Conservation (phyloP, 1,140 invertebrate species). For the Scaptomyza hsui region DNA sequence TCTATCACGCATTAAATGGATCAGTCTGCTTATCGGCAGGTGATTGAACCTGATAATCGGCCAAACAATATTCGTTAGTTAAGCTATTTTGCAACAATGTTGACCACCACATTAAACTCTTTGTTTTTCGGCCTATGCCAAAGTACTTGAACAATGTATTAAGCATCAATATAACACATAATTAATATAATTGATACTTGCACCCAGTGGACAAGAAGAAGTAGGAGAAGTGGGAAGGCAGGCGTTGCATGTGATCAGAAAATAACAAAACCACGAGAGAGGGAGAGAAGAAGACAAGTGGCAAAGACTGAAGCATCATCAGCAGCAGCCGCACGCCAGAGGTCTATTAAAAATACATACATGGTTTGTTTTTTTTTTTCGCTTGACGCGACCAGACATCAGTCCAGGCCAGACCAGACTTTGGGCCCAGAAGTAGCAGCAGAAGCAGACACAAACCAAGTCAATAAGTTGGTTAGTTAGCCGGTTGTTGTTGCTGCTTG, state of each 20-base stretch:
- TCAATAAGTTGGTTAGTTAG: slow-evolving; percentile 59
- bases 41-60: slow-evolving; percentile 30
- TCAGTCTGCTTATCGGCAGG: slow-evolving; percentile 11
- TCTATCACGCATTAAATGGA: slow-evolving; percentile 22
- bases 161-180: slow-evolving; percentile 74
- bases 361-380: slow-evolving; percentile 11
- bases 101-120: neutral
- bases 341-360: slow-evolving; percentile 73
- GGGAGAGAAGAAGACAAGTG: neutral
- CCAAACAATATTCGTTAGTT: neutral
- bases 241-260: slow-evolving; percentile 47
- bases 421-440: slow-evolving; percentile 28
- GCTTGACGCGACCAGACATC: slow-evolving; percentile 58
- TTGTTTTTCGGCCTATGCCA: neutral
- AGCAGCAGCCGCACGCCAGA: slow-evolving; percentile 39
- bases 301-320: slow-evolving; percentile 20
- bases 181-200: slow-evolving; percentile 70
- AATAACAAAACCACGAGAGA: slow-evolving; percentile 14
- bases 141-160: slow-evolving; percentile 57
- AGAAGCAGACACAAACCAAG: slow-evolving; percentile 41
- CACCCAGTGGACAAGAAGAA: too few relatives aligned
- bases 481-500: slow-evolving; percentile 40
- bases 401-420: slow-evolving; percentile 23
- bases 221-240: neutral
- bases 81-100: neutral